phyloP scores from a whole-genome alignment of 2,888 invertebrate species.

The Cactoblastis cactorum region DNA sequence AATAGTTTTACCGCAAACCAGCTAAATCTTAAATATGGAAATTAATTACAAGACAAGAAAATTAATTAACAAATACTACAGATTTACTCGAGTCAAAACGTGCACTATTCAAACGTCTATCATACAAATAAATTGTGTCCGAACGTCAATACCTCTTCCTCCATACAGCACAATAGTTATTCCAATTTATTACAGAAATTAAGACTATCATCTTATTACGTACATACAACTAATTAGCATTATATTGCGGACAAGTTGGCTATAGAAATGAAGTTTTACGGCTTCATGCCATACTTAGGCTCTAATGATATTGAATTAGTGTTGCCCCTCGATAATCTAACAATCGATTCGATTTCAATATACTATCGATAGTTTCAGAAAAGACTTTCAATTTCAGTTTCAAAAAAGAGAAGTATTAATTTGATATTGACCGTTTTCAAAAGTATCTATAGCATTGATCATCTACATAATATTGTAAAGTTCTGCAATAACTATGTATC shows the following conservation, averaged over 20 bases:
- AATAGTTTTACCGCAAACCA: background rate
- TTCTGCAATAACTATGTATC: no score
- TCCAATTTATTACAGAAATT: constrained; percentile 1
- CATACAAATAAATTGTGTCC: background rate
- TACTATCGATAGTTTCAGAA: no score
- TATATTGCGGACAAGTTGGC: constrained; percentile 10
- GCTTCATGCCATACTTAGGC: constrained; percentile 3
- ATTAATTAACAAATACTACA: background rate
- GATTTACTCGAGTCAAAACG: background rate
- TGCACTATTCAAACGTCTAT: background rate
- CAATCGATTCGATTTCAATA: no score
- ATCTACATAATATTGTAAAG: no score
- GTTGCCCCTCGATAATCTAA: no score
- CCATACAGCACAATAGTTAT: constrained; percentile 4
- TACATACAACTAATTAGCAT: constrained; percentile 4
- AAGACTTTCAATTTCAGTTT: no score
- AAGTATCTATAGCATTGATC: no score
- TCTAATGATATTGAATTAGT: constrained; percentile 11
- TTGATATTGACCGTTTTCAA: no score
- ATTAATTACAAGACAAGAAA: background rate
- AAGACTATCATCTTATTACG: background rate
- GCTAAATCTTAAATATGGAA: background rate
- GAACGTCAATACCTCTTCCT: background rate
- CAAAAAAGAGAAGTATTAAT: no score
- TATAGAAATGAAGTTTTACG: constrained; percentile 7